These are phyloP conservation scores for Anas capensis DNA, from an alignment of 2,797 vertebrate genomes.

Conservation along the genomic window DNA sequence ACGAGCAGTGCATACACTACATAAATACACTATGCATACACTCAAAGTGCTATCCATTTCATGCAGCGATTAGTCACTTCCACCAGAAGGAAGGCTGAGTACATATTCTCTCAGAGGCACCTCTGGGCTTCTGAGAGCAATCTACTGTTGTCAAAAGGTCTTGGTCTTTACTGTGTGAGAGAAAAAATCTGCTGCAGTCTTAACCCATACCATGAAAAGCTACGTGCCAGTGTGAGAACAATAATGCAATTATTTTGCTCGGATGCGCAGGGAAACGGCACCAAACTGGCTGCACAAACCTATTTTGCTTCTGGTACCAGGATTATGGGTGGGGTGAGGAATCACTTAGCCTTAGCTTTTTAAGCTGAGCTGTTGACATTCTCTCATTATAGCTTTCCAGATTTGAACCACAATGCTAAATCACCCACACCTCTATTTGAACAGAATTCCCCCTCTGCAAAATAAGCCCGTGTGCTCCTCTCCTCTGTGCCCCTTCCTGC, in stretches of 20 bases:
- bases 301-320: background rate
- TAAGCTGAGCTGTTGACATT: background rate
- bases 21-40: background rate
- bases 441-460: conserved; percentile 51
- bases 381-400: conserved; percentile 48
- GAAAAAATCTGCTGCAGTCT: background rate
- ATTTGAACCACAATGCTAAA: background rate
- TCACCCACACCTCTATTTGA: conserved; percentile 58
- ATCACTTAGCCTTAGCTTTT: background rate
- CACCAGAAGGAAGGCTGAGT: background rate
- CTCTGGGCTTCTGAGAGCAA: background rate
- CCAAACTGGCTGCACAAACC: background rate
- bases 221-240: background rate
- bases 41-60: background rate
- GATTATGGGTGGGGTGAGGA: conserved; percentile 1
- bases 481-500: background rate
- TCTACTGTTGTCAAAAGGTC: background rate
- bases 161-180: background rate
- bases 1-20: background rate
- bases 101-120: background rate
- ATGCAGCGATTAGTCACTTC: background rate
- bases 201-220: background rate
- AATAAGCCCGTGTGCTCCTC: background rate
- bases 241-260: background rate
- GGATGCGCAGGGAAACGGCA: background rate